Percentiles rank a stretch among this genome's conserved stretches.
These are phyloP conservation scores for Homarus gammarus DNA, from an alignment of 2,888 invertebrate genomes.

Conservation along the genomic window DNA sequence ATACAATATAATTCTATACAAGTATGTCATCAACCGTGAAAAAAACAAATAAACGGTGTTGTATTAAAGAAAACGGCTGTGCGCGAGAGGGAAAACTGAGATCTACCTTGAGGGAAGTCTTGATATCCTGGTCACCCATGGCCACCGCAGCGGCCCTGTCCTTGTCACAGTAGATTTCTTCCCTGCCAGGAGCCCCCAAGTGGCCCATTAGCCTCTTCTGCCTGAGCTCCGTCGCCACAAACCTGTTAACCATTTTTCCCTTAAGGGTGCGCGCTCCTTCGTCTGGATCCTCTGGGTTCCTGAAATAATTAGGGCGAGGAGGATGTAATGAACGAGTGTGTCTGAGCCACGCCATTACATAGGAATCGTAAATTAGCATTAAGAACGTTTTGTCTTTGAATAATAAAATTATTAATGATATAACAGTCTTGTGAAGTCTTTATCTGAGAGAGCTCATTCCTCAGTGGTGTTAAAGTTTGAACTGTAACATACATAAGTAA, in stretches of 20 bases:
- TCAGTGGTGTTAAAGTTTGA: no score
- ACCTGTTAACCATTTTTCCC: slow-evolving; percentile 54
- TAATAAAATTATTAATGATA: no score
- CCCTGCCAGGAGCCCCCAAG: slow-evolving; percentile 49
- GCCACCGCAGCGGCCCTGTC: slow-evolving; percentile 94
- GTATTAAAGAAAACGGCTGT: not conserved
- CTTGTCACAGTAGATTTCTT: slow-evolving; percentile 92
- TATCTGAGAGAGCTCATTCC: no score
- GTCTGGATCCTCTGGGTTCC: slow-evolving; percentile 19
- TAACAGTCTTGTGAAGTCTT: no score
- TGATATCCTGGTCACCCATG: slow-evolving; percentile 91
- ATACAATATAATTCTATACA: not conserved
- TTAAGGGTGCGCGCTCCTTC: slow-evolving; percentile 28
- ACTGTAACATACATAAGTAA: no score
- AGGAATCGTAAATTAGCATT: no score
- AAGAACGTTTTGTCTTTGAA: no score
- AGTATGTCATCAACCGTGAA: not conserved
- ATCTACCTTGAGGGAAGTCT: slow-evolving; percentile 81
- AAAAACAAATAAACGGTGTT: not conserved
- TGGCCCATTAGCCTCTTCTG: slow-evolving; percentile 69
- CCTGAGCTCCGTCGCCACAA: slow-evolving; percentile 57
- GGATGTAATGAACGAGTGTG: no score
- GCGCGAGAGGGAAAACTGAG: not conserved
- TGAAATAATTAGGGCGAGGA: not conserved
- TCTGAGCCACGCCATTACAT: no score